A percentile compares a stretch with the other conserved stretches of the same genome.
phyloP scores from a whole-genome alignment of 2,888 invertebrate genomes.

The Andrena trimmerana region DNA sequence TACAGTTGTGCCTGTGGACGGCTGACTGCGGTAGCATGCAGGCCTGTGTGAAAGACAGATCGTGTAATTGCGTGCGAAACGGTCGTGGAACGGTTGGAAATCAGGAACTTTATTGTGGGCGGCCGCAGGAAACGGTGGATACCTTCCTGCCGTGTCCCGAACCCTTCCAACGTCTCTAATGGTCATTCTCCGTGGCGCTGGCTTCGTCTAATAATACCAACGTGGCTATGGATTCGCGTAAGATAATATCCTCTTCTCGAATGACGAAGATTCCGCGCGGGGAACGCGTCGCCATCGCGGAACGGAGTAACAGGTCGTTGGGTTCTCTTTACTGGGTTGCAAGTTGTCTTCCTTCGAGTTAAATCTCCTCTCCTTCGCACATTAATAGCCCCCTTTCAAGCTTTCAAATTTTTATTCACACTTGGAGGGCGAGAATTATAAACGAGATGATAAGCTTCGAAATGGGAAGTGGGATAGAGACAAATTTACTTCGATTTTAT shows the following conservation, averaged over 20 bases:
- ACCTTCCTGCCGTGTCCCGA: constrained; percentile 40
- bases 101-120: constrained; percentile 43
- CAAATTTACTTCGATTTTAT: no score
- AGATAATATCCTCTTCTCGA: constrained; percentile 59
- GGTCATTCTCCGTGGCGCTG: constrained; percentile 51
- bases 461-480: no score
- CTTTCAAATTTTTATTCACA: no score
- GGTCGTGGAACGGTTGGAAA: constrained; percentile 41
- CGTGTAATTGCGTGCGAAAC: constrained; percentile 62
- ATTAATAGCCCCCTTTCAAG: no score
- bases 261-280: constrained; percentile 43
- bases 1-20: not conserved
- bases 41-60: constrained; percentile 34
- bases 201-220: constrained; percentile 60
- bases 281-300: constrained; percentile 2
- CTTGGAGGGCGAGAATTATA: no score
- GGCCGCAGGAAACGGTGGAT: constrained; percentile 67
- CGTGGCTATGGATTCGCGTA: constrained; percentile 56
- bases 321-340: not conserved
- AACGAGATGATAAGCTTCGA: no score
- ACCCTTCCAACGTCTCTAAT: constrained; percentile 47
- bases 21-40: not conserved
- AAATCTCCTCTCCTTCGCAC: no score
- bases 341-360: not conserved
- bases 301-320: not conserved